These are phyloP conservation scores for Apaloderma vittatum DNA, from an alignment of 2,113 vertebrate genomes.

Conservation along the genomic window DNA sequence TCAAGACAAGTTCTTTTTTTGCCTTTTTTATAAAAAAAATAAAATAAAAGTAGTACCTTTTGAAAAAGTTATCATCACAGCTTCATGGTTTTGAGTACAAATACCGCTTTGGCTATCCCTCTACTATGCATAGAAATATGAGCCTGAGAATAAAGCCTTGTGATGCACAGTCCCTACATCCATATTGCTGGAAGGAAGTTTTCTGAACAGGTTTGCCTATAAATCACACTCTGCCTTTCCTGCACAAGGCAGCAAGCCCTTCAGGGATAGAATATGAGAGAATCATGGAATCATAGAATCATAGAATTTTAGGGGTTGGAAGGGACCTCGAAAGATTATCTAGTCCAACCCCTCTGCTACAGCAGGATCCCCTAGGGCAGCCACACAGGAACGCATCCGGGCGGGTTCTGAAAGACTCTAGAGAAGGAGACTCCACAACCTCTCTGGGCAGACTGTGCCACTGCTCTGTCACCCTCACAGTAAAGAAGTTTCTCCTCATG, in stretches of 20 bases:
- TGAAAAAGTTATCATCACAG: not conserved
- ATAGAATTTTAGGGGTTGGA: too few species aligned
- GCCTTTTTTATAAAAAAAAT: not conserved
- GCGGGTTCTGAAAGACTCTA: too few species aligned
- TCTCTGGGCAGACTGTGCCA: too few species aligned
- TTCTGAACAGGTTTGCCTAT: not conserved
- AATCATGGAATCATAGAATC: too few species aligned
- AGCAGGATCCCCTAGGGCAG: too few species aligned
- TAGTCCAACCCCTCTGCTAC: too few species aligned
- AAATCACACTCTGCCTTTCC: not conserved
- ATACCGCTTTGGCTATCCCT: not conserved
- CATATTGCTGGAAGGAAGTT: not conserved
- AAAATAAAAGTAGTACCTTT: not conserved
- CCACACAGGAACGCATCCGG: too few species aligned
- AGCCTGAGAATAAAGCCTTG: not conserved
- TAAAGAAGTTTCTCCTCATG: too few species aligned
- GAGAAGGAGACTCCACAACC: too few species aligned
- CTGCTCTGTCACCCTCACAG: too few species aligned
- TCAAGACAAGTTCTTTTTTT: not conserved
- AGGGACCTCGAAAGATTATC: too few species aligned
- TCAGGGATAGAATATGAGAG: not conserved
- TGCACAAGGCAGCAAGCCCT: not conserved
- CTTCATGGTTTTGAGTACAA: not conserved
- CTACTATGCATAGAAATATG: not conserved
- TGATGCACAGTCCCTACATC: not conserved